Evolutionary conservation across 2,113 vertebrate species (phyloP).

Genomic region (Nannospalax galili): DNA sequence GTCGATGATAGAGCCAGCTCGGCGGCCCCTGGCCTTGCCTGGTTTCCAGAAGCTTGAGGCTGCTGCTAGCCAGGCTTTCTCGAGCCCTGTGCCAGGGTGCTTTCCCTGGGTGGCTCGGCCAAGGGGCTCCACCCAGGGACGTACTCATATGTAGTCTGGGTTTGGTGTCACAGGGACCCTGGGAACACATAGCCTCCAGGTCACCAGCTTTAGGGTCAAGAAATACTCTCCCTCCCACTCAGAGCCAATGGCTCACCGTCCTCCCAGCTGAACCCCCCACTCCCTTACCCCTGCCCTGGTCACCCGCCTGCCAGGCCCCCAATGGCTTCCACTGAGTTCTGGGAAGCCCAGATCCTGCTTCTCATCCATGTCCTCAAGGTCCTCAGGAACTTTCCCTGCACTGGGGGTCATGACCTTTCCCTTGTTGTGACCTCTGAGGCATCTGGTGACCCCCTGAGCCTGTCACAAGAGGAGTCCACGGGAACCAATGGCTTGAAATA

Average conservation of each 20-base stretch:
- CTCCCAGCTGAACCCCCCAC: not conserved
- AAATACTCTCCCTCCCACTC: no score
- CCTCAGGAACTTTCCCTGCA: not conserved
- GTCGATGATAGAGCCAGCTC: no score
- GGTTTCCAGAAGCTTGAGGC: not conserved
- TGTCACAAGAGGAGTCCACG: no score
- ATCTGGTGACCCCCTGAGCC: not conserved
- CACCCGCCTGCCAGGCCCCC: not conserved
- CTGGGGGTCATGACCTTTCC: not conserved
- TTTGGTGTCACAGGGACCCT: not conserved
- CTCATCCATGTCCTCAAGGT: not conserved
- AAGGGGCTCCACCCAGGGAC: not conserved
- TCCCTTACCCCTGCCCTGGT: no score
- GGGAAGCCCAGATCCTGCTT: not conserved
- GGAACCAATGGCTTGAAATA: not conserved
- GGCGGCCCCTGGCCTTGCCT: not conserved
- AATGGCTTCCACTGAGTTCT: not conserved
- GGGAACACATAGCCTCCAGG: not conserved
- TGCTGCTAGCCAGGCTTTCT: not conserved
- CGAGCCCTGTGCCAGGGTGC: not conserved
- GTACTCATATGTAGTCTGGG: not conserved
- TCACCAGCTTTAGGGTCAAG: not conserved
- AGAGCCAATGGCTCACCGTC: not conserved
- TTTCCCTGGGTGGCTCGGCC: not conserved
- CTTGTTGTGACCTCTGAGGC: not conserved